A percentile compares a stretch with the other conserved stretches of the same genome.
These are phyloP conservation scores for Pseudorasbora parva DNA, from an alignment of 2,113 vertebrate genomes.

Conservation along the genomic window DNA sequence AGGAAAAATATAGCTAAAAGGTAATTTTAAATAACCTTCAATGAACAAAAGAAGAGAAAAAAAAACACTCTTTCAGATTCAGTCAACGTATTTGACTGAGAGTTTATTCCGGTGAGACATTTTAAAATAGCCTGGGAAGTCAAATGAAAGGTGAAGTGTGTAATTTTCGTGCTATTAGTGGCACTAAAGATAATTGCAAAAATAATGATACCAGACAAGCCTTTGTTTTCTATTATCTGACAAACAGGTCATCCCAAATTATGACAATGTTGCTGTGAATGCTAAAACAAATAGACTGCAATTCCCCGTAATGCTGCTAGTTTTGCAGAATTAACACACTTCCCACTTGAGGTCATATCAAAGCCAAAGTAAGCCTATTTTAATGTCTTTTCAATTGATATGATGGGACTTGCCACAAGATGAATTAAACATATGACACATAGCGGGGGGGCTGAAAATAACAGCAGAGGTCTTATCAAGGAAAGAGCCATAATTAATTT, in stretches of 20 bases:
- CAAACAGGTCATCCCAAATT: neutral
- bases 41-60: neutral
- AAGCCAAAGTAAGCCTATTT: neutral
- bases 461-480: slow-evolving; percentile 61
- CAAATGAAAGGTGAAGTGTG: neutral
- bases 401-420: neutral
- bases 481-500: slow-evolving; percentile 69
- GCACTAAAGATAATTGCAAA: neutral
- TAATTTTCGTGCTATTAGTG: neutral
- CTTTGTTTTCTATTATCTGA: neutral
- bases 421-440: slow-evolving; percentile 20
- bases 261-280: neutral
- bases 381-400: slow-evolving; percentile 6
- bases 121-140: neutral
- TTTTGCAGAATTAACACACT: neutral
- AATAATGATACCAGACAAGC: neutral
- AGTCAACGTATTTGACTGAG: neutral
- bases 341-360: neutral
- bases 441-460: slow-evolving; percentile 37
- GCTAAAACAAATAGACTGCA: neutral
- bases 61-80: neutral
- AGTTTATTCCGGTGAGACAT: neutral
- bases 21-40: neutral
- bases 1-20: neutral
- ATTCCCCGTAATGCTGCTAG: neutral